Evolutionary conservation across 2,888 invertebrate genomes (phyloP).

Genomic region (Microplitis deprimator): DNA sequence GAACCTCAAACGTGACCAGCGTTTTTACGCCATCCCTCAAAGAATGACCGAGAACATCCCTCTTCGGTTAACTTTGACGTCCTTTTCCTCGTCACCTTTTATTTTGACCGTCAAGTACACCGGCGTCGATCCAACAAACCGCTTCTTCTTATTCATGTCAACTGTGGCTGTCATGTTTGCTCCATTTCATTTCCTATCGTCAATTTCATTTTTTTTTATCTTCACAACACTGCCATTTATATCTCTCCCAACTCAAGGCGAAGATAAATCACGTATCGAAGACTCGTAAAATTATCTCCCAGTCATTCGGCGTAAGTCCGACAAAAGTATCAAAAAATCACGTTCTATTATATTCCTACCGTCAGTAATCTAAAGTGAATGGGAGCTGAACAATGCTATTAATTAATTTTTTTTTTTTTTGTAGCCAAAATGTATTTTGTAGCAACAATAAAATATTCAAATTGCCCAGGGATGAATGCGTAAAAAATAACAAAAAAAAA

Average conservation of each 20-base stretch:
- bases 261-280: slow-evolving; percentile 15
- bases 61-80: slow-evolving; percentile 61
- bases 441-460: too few relatives aligned
- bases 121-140: slow-evolving; percentile 37
- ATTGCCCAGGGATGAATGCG: too few relatives aligned
- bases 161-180: slow-evolving; percentile 23
- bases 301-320: background rate
- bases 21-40: slow-evolving; percentile 60
- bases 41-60: slow-evolving; percentile 62
- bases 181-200: slow-evolving; percentile 24
- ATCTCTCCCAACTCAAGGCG: background rate
- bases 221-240: slow-evolving; percentile 8
- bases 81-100: slow-evolving; percentile 54
- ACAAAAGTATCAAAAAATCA: too few relatives aligned
- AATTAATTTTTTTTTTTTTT: too few relatives aligned
- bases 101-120: slow-evolving; percentile 43
- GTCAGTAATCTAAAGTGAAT: background rate
- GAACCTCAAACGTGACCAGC: slow-evolving; percentile 65
- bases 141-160: slow-evolving; percentile 24
- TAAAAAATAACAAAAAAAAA: too few relatives aligned
- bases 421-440: too few relatives aligned
- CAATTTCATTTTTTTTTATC: slow-evolving; percentile 4
- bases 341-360: too few relatives aligned
- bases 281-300: background rate
- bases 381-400: too few relatives aligned